phyloP scores from a whole-genome alignment of 64 coral and sea anemone species.

The Exaiptasia diaphana region DNA sequence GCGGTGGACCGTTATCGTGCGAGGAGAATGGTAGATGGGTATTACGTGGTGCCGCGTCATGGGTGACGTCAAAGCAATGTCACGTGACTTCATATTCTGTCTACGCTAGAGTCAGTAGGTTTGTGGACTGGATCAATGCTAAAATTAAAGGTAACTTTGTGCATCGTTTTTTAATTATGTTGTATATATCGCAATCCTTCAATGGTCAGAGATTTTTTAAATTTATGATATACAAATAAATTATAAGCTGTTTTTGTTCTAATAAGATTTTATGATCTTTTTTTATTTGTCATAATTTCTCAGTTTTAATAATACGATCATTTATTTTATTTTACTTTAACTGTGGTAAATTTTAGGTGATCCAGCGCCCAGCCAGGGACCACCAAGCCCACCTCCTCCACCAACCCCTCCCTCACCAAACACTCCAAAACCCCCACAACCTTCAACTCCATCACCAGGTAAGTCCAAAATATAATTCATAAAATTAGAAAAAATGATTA shows the following conservation, averaged over 20 bases:
- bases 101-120: conserved; percentile 36
- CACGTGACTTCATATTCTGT: conserved; percentile 27
- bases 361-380: too few relatives aligned
- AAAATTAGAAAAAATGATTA: too few relatives aligned
- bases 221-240: not conserved
- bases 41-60: conserved; percentile 36
- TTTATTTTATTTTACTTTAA: too few relatives aligned
- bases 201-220: not conserved
- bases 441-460: too few relatives aligned
- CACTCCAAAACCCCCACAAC: too few relatives aligned
- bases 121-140: conserved; percentile 41
- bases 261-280: not conserved
- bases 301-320: too few relatives aligned
- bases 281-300: too few relatives aligned
- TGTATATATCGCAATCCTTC: not conserved
- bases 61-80: conserved; percentile 26
- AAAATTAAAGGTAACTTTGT: conserved; percentile 3
- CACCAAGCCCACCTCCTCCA: too few relatives aligned
- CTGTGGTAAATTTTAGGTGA: too few relatives aligned
- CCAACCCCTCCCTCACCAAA: too few relatives aligned
- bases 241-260: not conserved
- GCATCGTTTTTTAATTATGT: not conserved
- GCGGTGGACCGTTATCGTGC: conserved; percentile 17
- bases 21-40: conserved; percentile 52
- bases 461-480: too few relatives aligned